A percentile compares a stretch with the other conserved stretches of the same genome.
phyloP scores from a whole-genome alignment of 37 sponge, comb jelly and placozoan genomes.

The Eunapius fragilis region DNA sequence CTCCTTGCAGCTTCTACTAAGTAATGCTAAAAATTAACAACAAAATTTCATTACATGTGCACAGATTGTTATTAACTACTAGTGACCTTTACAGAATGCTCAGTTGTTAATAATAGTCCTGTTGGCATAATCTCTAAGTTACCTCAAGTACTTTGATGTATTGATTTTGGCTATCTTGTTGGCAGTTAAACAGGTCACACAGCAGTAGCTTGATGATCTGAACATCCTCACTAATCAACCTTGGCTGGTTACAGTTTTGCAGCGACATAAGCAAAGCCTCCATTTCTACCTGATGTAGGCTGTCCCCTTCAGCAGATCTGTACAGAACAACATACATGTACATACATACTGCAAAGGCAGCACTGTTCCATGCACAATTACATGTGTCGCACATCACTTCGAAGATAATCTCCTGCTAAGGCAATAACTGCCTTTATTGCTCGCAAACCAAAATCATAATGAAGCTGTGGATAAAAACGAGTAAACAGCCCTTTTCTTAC shows the following conservation, averaged over 20 bases:
- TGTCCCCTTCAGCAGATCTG: background rate
- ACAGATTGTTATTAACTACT: background rate
- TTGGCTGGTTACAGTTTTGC: conserved; percentile 1
- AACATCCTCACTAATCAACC: background rate
- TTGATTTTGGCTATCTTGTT: background rate
- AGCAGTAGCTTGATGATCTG: background rate
- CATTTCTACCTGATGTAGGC: background rate
- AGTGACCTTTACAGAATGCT: too few species aligned
- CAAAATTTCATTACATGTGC: too few species aligned
- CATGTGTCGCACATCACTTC: background rate
- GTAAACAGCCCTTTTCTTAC: background rate
- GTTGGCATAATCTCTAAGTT: background rate
- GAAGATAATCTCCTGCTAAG: conserved; percentile 57
- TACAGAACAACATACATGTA: background rate
- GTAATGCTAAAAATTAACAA: background rate
- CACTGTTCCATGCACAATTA: background rate
- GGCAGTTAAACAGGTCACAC: background rate
- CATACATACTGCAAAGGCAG: background rate
- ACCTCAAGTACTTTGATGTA: background rate
- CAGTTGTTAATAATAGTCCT: too few species aligned
- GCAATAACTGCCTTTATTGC: conserved; percentile 69
- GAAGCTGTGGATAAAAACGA: conserved; percentile 20
- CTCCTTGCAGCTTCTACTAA: conserved; percentile 1
- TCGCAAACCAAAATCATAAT: conserved; percentile 89
- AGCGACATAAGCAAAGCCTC: conserved; percentile 9